phyloP scores from a whole-genome alignment of 2,113 vertebrate genomes.

The Neodon shergylaensis region DNA sequence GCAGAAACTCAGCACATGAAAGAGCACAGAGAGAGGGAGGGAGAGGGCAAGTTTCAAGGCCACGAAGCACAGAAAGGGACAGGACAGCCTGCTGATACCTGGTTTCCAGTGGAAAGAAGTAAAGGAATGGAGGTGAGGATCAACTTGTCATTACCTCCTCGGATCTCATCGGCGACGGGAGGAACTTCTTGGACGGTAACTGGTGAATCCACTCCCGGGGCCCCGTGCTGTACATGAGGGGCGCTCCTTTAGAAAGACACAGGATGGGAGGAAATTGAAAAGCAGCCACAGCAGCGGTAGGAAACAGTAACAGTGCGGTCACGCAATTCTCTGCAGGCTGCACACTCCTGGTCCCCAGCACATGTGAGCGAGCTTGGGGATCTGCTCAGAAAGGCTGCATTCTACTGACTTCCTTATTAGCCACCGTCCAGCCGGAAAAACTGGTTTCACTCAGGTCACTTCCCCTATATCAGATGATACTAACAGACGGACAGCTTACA shows the following conservation, averaged over 20 bases:
- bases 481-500: too few species aligned
- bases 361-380: neutral
- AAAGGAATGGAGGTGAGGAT: neutral
- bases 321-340: neutral
- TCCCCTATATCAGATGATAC: neutral
- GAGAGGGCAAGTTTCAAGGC: neutral
- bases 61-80: neutral
- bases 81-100: neutral
- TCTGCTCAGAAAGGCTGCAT: neutral
- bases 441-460: neutral
- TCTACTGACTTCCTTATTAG: neutral
- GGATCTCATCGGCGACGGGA: slow-evolving; percentile 68
- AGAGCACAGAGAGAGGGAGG: neutral
- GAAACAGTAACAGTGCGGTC: neutral
- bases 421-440: neutral
- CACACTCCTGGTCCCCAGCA: neutral
- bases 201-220: slow-evolving; percentile 65
- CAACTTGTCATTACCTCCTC: slow-evolving; percentile 83
- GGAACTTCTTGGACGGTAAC: slow-evolving; percentile 58
- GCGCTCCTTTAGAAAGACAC: slow-evolving; percentile 79
- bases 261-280: slow-evolving; percentile 39
- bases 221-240: slow-evolving; percentile 57
- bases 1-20: neutral
- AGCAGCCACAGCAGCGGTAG: neutral
- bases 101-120: slow-evolving; percentile 4